phyloP scores from a whole-genome alignment of 2,797 vertebrate species.

The Mustela erminea region DNA sequence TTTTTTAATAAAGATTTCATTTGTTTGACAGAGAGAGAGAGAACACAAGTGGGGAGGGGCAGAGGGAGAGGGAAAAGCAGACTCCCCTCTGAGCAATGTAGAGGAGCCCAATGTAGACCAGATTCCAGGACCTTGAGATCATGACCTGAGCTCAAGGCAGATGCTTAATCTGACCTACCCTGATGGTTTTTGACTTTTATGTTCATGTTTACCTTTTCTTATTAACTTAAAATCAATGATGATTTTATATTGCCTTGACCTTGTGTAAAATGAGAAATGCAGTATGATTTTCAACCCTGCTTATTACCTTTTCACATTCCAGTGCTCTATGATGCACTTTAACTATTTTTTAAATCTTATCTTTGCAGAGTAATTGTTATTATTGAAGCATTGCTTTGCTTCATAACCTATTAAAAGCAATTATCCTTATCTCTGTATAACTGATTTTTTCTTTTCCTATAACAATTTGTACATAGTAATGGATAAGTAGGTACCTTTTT shows the following conservation, averaged over 20 bases:
- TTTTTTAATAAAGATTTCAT: background rate
- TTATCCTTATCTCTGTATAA: background rate
- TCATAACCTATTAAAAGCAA: background rate
- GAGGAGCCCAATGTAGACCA: too few relatives aligned
- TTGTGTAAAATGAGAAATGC: background rate
- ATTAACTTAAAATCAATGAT: background rate
- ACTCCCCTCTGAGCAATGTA: too few relatives aligned
- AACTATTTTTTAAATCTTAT: background rate
- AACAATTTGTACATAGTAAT: background rate
- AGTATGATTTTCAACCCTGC: background rate
- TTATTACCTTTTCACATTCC: background rate
- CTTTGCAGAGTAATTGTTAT: background rate
- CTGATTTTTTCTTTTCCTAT: background rate
- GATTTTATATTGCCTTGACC: background rate
- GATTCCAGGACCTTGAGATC: too few relatives aligned
- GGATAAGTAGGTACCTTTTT: background rate
- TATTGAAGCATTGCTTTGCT: background rate
- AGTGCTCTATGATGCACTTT: background rate
- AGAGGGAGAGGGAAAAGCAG: too few relatives aligned
- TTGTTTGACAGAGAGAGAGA: too few relatives aligned
- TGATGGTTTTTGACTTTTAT: background rate
- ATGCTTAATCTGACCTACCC: too few relatives aligned
- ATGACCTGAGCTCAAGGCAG: too few relatives aligned
- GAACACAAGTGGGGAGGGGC: too few relatives aligned
- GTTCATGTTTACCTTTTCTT: slow-evolving; percentile 18